These are phyloP conservation scores for Ameiurus melas DNA, from an alignment of 2,113 vertebrate genomes.

Conservation along the genomic window DNA sequence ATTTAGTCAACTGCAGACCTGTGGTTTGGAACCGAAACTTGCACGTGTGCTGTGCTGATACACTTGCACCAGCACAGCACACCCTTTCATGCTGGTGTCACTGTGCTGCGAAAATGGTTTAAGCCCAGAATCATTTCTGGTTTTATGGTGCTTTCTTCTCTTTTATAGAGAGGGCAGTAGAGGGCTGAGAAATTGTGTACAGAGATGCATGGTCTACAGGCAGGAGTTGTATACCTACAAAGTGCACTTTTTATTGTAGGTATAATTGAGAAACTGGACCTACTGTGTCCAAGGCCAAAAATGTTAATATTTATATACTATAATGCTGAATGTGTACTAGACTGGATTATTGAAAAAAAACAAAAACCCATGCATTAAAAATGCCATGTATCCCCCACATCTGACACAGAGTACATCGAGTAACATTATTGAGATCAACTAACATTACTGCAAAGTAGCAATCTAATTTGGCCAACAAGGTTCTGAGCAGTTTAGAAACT, in stretches of 20 bases:
- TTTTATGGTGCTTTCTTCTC: neutral
- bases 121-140: neutral
- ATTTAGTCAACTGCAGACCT: neutral
- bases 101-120: slow-evolving; percentile 1
- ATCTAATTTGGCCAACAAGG: neutral
- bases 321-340: neutral
- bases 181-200: neutral
- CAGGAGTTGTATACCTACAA: neutral
- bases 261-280: neutral
- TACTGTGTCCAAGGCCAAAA: neutral
- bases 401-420: neutral
- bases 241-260: neutral
- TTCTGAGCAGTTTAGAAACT: neutral
- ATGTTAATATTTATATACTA: neutral
- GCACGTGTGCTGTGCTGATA: neutral
- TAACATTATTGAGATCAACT: neutral
- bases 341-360: neutral
- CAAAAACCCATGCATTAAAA: neutral
- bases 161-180: neutral
- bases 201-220: neutral
- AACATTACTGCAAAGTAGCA: neutral
- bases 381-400: neutral
- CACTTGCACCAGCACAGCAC: neutral
- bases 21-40: slow-evolving; percentile 8
- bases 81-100: neutral